These are phyloP conservation scores for Camelus dromedarius DNA, from an alignment of 2,113 vertebrate species.

Conservation along the genomic window DNA sequence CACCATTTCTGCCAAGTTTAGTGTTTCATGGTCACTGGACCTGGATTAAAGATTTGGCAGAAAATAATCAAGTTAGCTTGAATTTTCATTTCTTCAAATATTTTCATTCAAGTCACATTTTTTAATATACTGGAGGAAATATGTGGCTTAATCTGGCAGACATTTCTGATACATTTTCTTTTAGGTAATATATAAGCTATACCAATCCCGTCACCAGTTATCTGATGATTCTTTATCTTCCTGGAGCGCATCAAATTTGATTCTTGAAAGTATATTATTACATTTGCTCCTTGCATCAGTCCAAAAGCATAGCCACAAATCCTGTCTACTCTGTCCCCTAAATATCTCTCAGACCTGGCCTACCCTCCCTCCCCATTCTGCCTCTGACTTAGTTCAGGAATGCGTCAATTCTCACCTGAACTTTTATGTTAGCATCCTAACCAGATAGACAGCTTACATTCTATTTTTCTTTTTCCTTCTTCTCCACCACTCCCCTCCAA, in stretches of 20 bases:
- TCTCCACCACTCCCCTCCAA: neutral
- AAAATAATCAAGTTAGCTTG: conserved; percentile 30
- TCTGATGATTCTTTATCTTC: conserved; percentile 23
- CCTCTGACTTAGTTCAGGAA: neutral
- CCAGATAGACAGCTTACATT: neutral
- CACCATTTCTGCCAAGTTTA: neutral
- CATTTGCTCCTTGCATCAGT: neutral
- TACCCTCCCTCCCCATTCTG: neutral
- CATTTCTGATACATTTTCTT: neutral
- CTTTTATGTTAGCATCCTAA: neutral
- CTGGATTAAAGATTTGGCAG: conserved; percentile 37
- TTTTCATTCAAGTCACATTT: conserved; percentile 11
- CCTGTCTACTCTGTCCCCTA: neutral
- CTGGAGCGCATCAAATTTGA: neutral
- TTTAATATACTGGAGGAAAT: conserved; percentile 2
- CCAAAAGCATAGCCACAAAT: conserved; percentile 17
- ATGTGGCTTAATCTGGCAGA: neutral
- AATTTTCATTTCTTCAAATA: conserved; percentile 32
- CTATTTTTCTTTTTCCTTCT: neutral
- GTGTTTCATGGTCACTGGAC: neutral
- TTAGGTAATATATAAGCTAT: neutral
- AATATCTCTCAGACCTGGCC: neutral
- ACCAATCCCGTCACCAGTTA: neutral
- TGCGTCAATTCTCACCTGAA: neutral
- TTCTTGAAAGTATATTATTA: neutral